Percentiles rank a stretch among this genome's conserved stretches.
Conservation (phyloP, 2,888 invertebrate species). For the Pammene aurita region DNA sequence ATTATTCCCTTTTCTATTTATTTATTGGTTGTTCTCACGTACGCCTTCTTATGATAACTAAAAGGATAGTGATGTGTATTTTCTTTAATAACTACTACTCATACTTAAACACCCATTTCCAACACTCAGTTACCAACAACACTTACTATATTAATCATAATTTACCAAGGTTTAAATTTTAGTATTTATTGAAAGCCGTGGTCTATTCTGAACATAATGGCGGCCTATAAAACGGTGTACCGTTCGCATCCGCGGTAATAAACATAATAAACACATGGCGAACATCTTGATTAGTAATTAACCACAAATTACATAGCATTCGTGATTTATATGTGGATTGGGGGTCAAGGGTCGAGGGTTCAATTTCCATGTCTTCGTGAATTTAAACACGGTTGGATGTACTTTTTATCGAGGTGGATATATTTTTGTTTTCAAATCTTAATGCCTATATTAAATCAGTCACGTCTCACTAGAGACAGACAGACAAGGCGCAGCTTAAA, state of each 20-base stretch:
- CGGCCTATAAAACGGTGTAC: slow-evolving; percentile 21
- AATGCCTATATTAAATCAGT: no score
- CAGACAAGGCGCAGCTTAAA: no score
- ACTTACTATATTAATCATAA: not conserved
- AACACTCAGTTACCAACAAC: not conserved
- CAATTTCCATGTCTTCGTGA: not conserved
- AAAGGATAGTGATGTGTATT: no score
- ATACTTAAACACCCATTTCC: not conserved
- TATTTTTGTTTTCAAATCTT: no score
- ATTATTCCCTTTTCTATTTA: no score
- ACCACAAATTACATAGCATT: slow-evolving; percentile 22
- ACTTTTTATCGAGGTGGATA: no score
- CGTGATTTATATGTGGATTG: slow-evolving; percentile 21
- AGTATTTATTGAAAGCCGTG: slow-evolving; percentile 10
- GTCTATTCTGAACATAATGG: slow-evolving; percentile 11
- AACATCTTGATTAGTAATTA: slow-evolving; percentile 33
- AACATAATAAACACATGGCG: slow-evolving; percentile 31
- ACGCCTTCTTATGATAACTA: no score
- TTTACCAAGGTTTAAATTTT: not conserved
- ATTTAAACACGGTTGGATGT: not conserved
- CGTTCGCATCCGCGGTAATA: slow-evolving; percentile 31
- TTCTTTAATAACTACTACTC: not conserved
- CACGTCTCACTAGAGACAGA: no score
- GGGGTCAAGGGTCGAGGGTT: slow-evolving; percentile 21
- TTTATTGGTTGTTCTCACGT: no score